These are phyloP conservation scores for Gymnobelideus leadbeateri DNA, from an alignment of 2,113 vertebrate species.

Conservation along the genomic window DNA sequence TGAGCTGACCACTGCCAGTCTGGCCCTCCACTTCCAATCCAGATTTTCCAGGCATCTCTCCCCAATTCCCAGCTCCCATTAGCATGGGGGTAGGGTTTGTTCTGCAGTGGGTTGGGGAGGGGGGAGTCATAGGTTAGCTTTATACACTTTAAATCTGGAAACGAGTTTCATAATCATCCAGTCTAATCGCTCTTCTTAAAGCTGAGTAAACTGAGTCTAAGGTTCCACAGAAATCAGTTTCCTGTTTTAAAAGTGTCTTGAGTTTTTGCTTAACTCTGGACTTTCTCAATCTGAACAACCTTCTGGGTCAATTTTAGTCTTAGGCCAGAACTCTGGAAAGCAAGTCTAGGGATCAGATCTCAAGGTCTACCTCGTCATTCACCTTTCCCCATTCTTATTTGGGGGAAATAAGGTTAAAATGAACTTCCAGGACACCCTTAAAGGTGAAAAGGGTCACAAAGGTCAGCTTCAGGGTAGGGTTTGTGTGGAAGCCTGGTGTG, in stretches of 20 bases:
- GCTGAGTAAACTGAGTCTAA: neutral
- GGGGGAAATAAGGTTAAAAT: neutral
- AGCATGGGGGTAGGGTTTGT: neutral
- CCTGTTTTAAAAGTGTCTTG: neutral
- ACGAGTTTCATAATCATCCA: neutral
- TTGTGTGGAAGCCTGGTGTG: neutral
- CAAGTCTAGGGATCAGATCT: neutral
- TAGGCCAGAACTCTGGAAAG: neutral
- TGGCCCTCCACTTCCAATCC: neutral
- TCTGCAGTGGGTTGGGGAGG: neutral
- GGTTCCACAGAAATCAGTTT: neutral
- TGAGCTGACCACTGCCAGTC: neutral
- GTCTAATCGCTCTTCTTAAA: neutral
- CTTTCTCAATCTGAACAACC: neutral
- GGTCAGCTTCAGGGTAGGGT: neutral
- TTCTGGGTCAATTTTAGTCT: neutral
- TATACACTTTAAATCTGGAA: neutral
- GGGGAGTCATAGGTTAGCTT: neutral
- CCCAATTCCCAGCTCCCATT: neutral
- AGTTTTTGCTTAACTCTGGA: neutral
- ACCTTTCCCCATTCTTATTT: neutral
- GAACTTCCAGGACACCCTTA: neutral
- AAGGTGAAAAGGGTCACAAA: neutral
- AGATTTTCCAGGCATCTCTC: neutral
- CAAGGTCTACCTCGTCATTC: neutral